Evolutionary conservation across 1,140 invertebrate genomes (phyloP).

Genomic region (Alviniconcha marisindica): DNA sequence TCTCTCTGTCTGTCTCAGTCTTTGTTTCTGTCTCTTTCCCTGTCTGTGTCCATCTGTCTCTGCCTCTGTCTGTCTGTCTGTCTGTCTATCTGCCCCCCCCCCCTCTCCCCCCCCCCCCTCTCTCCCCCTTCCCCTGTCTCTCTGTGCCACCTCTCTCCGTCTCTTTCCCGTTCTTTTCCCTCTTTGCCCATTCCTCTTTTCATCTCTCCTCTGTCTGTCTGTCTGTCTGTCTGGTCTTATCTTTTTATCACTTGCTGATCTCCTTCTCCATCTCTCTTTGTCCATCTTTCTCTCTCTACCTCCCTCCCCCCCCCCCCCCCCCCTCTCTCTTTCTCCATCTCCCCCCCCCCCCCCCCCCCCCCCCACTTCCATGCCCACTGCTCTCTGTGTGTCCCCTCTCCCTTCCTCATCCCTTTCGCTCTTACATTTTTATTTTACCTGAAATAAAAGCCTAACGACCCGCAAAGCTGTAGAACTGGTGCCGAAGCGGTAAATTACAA

Average conservation of each 20-base stretch:
- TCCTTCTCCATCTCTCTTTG: neutral
- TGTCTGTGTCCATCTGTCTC: neutral
- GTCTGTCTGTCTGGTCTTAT: neutral
- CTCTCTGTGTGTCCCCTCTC: neutral
- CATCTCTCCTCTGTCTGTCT: conserved; percentile 11
- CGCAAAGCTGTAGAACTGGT: too few species aligned
- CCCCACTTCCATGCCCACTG: neutral
- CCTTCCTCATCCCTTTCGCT: neutral
- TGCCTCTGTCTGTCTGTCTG: neutral
- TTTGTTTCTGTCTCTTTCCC: neutral
- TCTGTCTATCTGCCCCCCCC: neutral
- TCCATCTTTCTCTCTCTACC: neutral
- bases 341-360: neutral
- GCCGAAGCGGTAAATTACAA: too few species aligned
- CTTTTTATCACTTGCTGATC: neutral
- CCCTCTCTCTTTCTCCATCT: neutral
- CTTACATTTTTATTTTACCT: too few species aligned
- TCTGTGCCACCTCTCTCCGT: neutral
- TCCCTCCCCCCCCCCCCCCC: neutral
- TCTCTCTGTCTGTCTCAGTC: conserved; percentile 6
- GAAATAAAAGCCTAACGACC: too few species aligned
- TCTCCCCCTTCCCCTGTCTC: neutral
- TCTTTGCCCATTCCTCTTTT: neutral
- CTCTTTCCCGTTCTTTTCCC: neutral
- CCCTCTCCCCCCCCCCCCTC: neutral